Evolutionary conservation across 2,113 vertebrate species (phyloP), one percentile per base, ranked within the genome.

Genomic region (Hepsetus odoe): DNA sequence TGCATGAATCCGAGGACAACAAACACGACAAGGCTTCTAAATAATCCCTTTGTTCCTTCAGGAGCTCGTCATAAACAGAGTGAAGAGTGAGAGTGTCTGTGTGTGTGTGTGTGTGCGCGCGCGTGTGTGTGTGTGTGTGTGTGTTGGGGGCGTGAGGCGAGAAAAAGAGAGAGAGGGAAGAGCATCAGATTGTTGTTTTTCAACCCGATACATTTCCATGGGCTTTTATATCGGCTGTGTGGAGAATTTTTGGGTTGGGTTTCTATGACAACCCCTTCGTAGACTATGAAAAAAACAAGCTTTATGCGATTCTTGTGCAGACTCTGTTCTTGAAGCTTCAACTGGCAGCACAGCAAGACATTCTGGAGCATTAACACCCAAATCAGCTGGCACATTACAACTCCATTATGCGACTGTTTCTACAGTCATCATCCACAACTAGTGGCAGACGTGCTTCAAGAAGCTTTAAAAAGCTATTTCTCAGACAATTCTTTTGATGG

Each of bases 261-360:
- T 95, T 92, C 94, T 93, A 95, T 95, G 93, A 92, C 91, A 91
- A 95, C 88, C 67, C 46, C 67, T 90, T 80, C 77, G n/a, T 55
- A 83, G 85, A 90, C 88, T 85, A 81, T 11, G 38, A 56, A 32
- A 55, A 89, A 89, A 89, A 49, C 46, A 53, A 55, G 86, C 80
- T 83, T 32, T 82, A 88, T 83, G 72, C 64, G 82, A 83, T 49
- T 66, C 58, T 61, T 80, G 35, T n/a, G 44, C 69, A 80, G 76
- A 82, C 74, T 81, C 82, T 82, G 82, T 80, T 82, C 77, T 49
- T 56, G n/a, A 38, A 44, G 59, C 74, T 73, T 70, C 42, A 79
- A 74, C 72, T 67, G 72, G 65, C 22, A 72, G 49, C 28, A 28
- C 46, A 71, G 56, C 30, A 59, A 64, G 28, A 55, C 24, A 71